Evolutionary conservation across 2,888 invertebrate species (phyloP).

Genomic region (Carterocephalus palaemon): DNA sequence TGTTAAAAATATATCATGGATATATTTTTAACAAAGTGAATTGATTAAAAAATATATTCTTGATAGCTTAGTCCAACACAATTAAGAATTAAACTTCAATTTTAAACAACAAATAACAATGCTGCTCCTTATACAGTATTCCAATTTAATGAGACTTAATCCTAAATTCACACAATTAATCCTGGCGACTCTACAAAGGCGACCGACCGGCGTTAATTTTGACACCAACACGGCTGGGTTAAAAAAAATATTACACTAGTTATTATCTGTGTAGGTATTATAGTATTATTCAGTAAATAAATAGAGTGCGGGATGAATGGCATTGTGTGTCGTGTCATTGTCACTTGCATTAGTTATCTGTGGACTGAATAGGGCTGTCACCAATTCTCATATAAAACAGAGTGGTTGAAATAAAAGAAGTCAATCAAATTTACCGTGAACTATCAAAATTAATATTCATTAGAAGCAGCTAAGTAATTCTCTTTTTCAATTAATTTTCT

Average conservation of each 20-base stretch:
- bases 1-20: too few relatives aligned
- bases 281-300: slow-evolving; percentile 70
- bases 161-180: slow-evolving; percentile 14
- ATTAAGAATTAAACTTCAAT: too few relatives aligned
- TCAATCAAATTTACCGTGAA: too few relatives aligned
- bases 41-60: too few relatives aligned
- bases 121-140: too few relatives aligned
- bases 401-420: background rate
- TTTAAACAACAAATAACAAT: too few relatives aligned
- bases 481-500: too few relatives aligned
- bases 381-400: background rate
- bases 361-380: slow-evolving; percentile 13
- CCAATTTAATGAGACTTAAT: too few relatives aligned
- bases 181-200: slow-evolving; percentile 36
- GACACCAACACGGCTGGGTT: slow-evolving; percentile 66
- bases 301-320: slow-evolving; percentile 60
- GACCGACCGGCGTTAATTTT: slow-evolving; percentile 61
- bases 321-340: slow-evolving; percentile 60
- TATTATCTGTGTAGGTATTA: slow-evolving; percentile 59
- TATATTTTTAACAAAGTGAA: too few relatives aligned
- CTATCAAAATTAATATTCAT: too few relatives aligned
- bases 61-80: too few relatives aligned
- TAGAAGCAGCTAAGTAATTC: too few relatives aligned
- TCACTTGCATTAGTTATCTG: slow-evolving; percentile 47
- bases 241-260: slow-evolving; percentile 51